These are phyloP conservation scores for Amphipoea lucens DNA, from an alignment of 2,888 invertebrate species.

Conservation along the genomic window DNA sequence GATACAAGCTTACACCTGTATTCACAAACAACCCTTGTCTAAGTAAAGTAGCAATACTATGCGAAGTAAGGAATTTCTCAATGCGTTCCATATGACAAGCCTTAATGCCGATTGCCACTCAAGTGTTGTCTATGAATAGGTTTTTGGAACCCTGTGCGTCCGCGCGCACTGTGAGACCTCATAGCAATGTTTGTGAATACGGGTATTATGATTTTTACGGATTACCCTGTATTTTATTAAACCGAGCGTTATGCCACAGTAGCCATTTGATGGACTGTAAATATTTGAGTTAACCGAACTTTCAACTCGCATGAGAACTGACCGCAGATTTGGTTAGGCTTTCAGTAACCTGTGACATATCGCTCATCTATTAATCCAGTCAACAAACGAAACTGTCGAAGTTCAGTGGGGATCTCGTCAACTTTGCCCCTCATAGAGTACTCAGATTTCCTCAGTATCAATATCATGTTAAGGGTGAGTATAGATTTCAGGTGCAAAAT, in stretches of 20 bases:
- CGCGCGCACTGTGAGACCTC: too few species aligned
- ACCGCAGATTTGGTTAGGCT: background rate
- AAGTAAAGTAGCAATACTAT: too few species aligned
- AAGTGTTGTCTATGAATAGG: too few species aligned
- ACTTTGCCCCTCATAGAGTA: background rate
- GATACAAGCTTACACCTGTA: background rate
- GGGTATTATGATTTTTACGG: background rate
- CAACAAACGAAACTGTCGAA: background rate
- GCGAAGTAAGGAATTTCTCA: too few species aligned
- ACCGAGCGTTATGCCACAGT: background rate
- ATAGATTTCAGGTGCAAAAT: constrained; percentile 11
- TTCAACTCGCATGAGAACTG: background rate
- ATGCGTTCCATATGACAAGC: too few species aligned
- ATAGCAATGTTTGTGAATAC: too few species aligned
- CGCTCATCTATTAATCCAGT: background rate
- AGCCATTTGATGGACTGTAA: background rate
- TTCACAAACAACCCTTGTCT: too few species aligned
- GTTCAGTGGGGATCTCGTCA: background rate
- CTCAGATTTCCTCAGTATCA: constrained; percentile 1
- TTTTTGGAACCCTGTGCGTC: too few species aligned
- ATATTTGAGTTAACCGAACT: background rate
- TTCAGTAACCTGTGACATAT: background rate
- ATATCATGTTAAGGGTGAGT: background rate
- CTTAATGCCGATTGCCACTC: too few species aligned
- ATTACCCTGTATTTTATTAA: background rate